Conservation (phyloP, 2,888 invertebrate genomes). For the Rhagonycha fulva region DNA sequence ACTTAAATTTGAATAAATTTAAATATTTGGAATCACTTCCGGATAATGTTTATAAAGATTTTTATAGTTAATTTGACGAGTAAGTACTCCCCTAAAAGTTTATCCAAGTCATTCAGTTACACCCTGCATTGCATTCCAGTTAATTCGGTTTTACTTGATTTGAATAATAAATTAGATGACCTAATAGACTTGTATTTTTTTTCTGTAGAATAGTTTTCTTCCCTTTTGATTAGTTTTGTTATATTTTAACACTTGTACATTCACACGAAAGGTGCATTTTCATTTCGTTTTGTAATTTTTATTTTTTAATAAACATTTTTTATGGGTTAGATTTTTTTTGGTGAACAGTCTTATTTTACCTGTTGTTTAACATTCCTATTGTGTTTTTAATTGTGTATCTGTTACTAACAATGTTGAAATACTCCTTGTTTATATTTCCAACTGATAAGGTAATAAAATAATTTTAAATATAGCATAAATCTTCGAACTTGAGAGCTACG, state of each 20-base stretch:
- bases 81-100: too few relatives aligned
- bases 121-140: background rate
- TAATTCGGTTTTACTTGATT: background rate
- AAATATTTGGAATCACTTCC: too few relatives aligned
- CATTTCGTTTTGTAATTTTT: conserved; percentile 14
- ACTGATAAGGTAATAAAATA: background rate
- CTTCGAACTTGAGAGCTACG: too few relatives aligned
- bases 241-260: background rate
- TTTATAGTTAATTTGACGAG: too few relatives aligned
- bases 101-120: too few relatives aligned
- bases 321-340: conserved; percentile 15
- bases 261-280: background rate
- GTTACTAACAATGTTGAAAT: conserved; percentile 6
- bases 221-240: background rate
- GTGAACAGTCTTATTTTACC: conserved; percentile 3
- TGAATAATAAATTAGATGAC: background rate
- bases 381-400: background rate
- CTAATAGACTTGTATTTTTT: background rate
- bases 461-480: background rate
- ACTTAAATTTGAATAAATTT: too few relatives aligned
- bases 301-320: conserved; percentile 20
- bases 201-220: background rate
- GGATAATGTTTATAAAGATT: too few relatives aligned
- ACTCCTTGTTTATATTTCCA: background rate
- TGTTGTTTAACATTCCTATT: background rate